Conservation (phyloP, 2,888 invertebrate species). For the Lordiphosa fenestrarum region DNA sequence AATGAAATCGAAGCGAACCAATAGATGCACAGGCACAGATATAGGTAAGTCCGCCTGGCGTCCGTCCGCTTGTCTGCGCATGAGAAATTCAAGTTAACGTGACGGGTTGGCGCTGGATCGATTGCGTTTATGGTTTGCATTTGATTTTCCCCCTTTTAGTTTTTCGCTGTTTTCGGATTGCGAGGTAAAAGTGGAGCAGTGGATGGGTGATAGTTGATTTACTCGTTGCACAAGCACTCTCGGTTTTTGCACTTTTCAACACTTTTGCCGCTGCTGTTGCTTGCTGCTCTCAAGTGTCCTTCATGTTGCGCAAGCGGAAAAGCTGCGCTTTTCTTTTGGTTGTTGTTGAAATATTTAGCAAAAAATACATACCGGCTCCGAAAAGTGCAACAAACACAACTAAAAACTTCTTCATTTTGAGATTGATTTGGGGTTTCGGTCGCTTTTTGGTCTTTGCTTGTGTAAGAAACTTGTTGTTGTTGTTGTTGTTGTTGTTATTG, state of each 20-base stretch:
- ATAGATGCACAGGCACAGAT: constrained; percentile 29
- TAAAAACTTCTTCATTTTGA: constrained; percentile 80
- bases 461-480: constrained; percentile 34
- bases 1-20: constrained; percentile 59
- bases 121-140: constrained; percentile 55
- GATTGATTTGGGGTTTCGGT: constrained; percentile 58
- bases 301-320: constrained; percentile 56
- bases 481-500: constrained; percentile 36
- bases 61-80: too few species aligned
- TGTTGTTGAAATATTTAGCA: constrained; percentile 47
- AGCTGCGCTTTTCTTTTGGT: constrained; percentile 12
- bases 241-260: constrained; percentile 50
- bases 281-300: constrained; percentile 54
- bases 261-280: constrained; percentile 12
- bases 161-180: constrained; percentile 19
- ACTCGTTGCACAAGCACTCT: constrained; percentile 69
- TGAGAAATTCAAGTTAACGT: constrained; percentile 45
- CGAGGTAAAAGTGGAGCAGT: constrained; percentile 65
- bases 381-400: constrained; percentile 84
- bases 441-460: constrained; percentile 29
- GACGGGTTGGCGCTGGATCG: constrained; percentile 46
- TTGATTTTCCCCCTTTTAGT: constrained; percentile 37
- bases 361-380: constrained; percentile 85
- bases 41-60: constrained; percentile 15
- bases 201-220: constrained; percentile 63